Conservation (phyloP, 2,113 vertebrate species). For the Colistium nudipinnis region DNA sequence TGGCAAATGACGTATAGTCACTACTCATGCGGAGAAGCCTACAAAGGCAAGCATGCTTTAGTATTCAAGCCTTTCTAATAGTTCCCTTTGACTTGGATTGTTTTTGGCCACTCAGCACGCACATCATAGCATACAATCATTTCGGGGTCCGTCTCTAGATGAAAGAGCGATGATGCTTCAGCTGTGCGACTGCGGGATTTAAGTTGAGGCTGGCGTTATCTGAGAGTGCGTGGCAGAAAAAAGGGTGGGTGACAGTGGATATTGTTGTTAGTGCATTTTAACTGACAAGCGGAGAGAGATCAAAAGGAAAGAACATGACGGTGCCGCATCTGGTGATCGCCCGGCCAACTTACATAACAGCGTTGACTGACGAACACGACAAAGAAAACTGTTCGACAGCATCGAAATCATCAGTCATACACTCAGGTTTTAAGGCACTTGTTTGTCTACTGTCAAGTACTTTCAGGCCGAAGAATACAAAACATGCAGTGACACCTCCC, state of each 20-base stretch:
- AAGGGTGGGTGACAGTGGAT: conserved; percentile 35
- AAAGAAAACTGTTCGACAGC: conserved; percentile 30
- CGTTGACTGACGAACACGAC: conserved; percentile 43
- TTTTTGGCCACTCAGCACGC: conserved; percentile 5
- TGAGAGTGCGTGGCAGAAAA: conserved; percentile 23
- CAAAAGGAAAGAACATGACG: conserved; percentile 47
- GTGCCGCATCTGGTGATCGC: conserved; percentile 50
- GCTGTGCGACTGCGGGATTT: conserved; percentile 25
- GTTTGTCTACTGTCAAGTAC: background rate
- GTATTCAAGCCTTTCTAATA: conserved; percentile 26
- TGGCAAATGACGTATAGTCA: background rate
- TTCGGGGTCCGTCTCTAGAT: background rate
- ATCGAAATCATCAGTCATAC: background rate
- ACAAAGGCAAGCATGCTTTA: conserved; percentile 22
- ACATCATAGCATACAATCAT: background rate
- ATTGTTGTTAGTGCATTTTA: conserved; percentile 45
- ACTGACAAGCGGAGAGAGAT: conserved; percentile 40
- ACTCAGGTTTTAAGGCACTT: background rate
- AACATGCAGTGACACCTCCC: background rate
- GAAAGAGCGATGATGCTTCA: conserved; percentile 14
- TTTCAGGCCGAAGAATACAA: conserved; percentile 2
- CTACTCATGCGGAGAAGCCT: background rate
- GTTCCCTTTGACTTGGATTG: conserved; percentile 13
- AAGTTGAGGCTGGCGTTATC: conserved; percentile 19
- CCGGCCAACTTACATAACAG: conserved; percentile 63